Evolutionary conservation across 2,797 vertebrate species (phyloP).

Genomic region (Alosa sapidissima): DNA sequence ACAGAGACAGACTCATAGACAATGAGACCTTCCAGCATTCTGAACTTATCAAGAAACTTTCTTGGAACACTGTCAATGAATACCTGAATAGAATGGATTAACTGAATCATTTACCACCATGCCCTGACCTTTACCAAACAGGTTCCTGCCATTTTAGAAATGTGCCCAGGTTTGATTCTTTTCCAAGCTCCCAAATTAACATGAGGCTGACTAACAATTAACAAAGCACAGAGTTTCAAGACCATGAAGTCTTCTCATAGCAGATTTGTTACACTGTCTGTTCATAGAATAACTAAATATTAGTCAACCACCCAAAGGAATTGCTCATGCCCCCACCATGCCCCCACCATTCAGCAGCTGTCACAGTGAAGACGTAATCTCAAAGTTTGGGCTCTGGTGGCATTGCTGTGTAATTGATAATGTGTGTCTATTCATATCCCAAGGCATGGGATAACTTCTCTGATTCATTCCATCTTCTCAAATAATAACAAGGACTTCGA

Average conservation of each 20-base stretch:
- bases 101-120: background rate
- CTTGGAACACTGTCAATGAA: background rate
- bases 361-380: slow-evolving; percentile 45
- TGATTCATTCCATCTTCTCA: slow-evolving; percentile 63
- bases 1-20: background rate
- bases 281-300: slow-evolving; percentile 25
- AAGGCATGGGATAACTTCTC: slow-evolving; percentile 52
- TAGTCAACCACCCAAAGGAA: slow-evolving; percentile 31
- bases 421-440: slow-evolving; percentile 55
- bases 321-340: slow-evolving; percentile 42
- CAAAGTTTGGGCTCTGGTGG: slow-evolving; percentile 50
- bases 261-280: background rate
- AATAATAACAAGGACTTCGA: slow-evolving; percentile 58
- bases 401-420: slow-evolving; percentile 57
- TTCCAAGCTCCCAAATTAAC: background rate
- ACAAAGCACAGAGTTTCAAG: slow-evolving; percentile 34
- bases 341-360: slow-evolving; percentile 34
- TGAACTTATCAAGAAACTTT: slow-evolving; percentile 15
- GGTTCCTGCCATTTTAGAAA: background rate
- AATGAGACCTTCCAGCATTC: background rate
- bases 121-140: background rate
- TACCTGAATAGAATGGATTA: slow-evolving; percentile 4
- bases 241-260: slow-evolving; percentile 31
- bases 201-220: slow-evolving; percentile 14
- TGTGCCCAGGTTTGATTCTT: background rate